These are phyloP conservation scores for Nomada flava DNA, from an alignment of 2,888 invertebrate genomes.

Conservation along the genomic window DNA sequence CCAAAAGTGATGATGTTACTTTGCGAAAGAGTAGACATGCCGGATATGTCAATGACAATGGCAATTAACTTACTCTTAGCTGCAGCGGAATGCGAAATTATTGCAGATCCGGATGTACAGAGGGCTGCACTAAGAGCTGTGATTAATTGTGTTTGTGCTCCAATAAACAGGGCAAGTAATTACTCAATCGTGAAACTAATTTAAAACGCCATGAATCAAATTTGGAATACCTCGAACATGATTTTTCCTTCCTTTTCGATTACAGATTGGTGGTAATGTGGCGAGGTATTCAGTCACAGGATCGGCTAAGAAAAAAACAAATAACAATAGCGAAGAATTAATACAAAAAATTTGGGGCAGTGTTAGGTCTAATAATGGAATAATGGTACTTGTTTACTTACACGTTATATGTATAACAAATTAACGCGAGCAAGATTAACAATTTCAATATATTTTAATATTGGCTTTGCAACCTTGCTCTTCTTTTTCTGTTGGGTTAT, in stretches of 20 bases:
- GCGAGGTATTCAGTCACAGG: conserved; percentile 84
- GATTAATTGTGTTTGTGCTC: conserved; percentile 97
- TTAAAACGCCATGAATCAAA: background rate
- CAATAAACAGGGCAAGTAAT: conserved; percentile 90
- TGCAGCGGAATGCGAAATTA: conserved; percentile 96
- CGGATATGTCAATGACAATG: conserved; percentile 91
- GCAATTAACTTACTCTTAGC: conserved; percentile 81
- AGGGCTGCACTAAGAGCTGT: conserved; percentile 95
- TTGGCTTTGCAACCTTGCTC: background rate
- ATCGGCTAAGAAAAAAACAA: conserved; percentile 87
- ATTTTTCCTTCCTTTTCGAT: background rate
- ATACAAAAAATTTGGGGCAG: conserved; percentile 98
- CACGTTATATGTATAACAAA: conserved; percentile 58
- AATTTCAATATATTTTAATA: background rate
- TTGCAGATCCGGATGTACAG: conserved; percentile 96
- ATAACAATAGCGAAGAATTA: conserved; percentile 92
- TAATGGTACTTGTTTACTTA: conserved; percentile 89
- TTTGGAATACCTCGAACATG: background rate
- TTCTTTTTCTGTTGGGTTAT: background rate
- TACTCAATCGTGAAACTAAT: background rate
- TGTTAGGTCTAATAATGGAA: conserved; percentile 96
- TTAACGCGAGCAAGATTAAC: background rate
- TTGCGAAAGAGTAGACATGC: conserved; percentile 91
- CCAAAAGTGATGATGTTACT: conserved; percentile 91
- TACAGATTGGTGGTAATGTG: conserved; percentile 85